These are phyloP conservation scores for Orchesella cincta DNA, from an alignment of 1,140 invertebrate species.

Conservation along the genomic window DNA sequence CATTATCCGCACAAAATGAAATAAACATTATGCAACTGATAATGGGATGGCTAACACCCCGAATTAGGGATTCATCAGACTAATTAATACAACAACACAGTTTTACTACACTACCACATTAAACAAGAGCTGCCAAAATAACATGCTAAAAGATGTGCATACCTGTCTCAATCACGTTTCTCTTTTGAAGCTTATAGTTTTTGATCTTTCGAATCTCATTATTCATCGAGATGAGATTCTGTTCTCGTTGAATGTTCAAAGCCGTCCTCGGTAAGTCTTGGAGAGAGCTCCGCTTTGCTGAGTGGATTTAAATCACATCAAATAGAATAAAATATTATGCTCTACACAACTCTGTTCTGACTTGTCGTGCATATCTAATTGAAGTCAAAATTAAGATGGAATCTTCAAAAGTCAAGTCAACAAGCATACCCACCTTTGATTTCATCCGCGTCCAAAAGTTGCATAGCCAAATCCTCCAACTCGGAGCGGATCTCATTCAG, in stretches of 20 bases:
- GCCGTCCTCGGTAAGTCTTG: conserved; percentile 41
- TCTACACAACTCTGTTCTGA: too few species aligned
- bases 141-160: too few species aligned
- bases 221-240: conserved; percentile 11
- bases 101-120: too few species aligned
- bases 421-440: conserved; percentile 37
- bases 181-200: conserved; percentile 29
- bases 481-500: conserved; percentile 37
- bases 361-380: too few species aligned
- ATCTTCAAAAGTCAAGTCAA: background rate
- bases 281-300: conserved; percentile 39
- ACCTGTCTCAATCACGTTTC: conserved; percentile 27
- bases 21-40: too few species aligned
- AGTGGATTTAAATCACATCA: too few species aligned
- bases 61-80: too few species aligned
- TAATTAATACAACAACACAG: too few species aligned
- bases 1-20: too few species aligned
- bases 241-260: conserved; percentile 23
- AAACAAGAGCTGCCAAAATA: too few species aligned
- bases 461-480: conserved; percentile 36
- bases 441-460: conserved; percentile 32
- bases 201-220: conserved; percentile 34
- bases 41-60: too few species aligned
- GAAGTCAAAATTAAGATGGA: background rate
- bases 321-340: too few species aligned